Evolutionary conservation across 2,113 vertebrate genomes (phyloP).

Genomic region (Strix uralensis): DNA sequence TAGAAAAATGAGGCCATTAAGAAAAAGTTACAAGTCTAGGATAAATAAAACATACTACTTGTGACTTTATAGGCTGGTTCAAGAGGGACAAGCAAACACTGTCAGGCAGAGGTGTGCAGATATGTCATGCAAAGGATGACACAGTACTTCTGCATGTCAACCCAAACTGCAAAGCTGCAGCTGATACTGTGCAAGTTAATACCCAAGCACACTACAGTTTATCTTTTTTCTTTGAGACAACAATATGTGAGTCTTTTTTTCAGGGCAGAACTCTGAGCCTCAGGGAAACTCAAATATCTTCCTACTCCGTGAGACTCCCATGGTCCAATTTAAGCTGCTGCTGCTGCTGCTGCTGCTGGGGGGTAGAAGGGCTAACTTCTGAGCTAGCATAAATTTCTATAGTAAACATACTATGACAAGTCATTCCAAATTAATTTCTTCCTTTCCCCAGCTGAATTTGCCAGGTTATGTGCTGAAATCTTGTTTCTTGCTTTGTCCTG

Average conservation of each 20-base stretch:
- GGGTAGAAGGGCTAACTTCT: conserved; percentile 8
- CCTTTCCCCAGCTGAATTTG: neutral
- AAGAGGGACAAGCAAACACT: neutral
- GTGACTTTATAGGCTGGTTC: neutral
- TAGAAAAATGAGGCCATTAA: neutral
- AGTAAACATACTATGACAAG: conserved; percentile 12
- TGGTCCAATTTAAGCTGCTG: conserved; percentile 41
- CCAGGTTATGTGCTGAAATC: conserved; percentile 4
- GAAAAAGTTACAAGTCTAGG: neutral
- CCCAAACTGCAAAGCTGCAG: neutral
- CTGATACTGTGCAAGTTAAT: neutral
- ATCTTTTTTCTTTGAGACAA: conserved; percentile 17
- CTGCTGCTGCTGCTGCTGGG: neutral
- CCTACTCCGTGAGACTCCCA: neutral
- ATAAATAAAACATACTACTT: neutral
- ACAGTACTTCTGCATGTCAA: neutral
- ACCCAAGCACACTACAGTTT: neutral
- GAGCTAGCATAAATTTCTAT: conserved; percentile 16
- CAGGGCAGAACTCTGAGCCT: conserved; percentile 17
- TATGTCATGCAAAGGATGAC: neutral
- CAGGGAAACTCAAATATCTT: conserved; percentile 23
- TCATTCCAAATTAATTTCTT: conserved; percentile 38
- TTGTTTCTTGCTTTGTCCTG: conserved; percentile 1
- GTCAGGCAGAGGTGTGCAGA: neutral
- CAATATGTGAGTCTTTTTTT: neutral